Conservation (phyloP, 2,113 vertebrate genomes). For the Scopus umbretta region DNA sequence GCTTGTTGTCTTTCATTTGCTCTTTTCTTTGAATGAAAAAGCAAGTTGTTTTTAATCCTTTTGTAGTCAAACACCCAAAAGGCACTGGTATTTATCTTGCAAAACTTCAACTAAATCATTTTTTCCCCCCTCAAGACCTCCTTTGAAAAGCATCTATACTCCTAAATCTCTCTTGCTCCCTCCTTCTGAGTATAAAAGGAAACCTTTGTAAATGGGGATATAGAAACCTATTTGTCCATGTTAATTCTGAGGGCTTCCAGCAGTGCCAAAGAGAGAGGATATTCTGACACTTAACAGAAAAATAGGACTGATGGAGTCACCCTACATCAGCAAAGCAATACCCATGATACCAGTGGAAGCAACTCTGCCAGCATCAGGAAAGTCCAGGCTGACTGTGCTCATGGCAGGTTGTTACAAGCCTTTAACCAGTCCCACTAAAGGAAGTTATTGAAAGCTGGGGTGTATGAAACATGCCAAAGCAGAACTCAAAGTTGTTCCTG, state of each 20-base stretch:
- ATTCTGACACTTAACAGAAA: not conserved
- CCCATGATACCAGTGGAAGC: not conserved
- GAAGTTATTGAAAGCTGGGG: not conserved
- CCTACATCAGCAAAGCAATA: not conserved
- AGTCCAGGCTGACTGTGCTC: not conserved
- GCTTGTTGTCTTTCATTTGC: not conserved
- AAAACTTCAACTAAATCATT: not conserved
- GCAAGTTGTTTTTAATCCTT: not conserved
- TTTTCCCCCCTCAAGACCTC: not conserved
- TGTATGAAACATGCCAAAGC: not conserved
- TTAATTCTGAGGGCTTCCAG: not conserved
- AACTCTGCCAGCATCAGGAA: not conserved
- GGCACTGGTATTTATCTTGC: not conserved
- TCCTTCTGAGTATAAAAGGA: not conserved
- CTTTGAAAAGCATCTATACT: not conserved
- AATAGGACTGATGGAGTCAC: not conserved
- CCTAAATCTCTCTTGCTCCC: not conserved
- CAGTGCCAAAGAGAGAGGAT: not conserved
- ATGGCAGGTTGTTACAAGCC: not conserved
- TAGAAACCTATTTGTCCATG: accelerated
- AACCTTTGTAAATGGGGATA: not conserved
- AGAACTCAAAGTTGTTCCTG: not conserved
- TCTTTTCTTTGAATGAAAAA: not conserved
- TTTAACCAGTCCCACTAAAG: not conserved
- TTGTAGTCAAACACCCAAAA: not conserved